phyloP scores from a whole-genome alignment of 2,113 vertebrate genomes.

The Gnathochromis pfefferi region DNA sequence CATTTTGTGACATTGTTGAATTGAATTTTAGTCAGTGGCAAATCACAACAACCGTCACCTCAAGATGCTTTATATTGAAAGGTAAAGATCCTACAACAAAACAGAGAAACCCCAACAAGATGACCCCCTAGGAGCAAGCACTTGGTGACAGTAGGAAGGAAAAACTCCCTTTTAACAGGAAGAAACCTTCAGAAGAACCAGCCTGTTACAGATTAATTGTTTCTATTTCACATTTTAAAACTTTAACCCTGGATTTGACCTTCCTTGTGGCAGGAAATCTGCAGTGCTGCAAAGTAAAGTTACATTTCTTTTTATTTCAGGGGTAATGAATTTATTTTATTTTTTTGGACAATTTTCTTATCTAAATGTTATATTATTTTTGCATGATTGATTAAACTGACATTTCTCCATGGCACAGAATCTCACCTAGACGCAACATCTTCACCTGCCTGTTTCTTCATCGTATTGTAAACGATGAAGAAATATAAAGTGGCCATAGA shows the following conservation, averaged over 20 bases:
- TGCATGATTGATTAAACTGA: background rate
- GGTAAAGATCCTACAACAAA: background rate
- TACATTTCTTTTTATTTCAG: background rate
- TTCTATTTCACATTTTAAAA: background rate
- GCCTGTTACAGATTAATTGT: background rate
- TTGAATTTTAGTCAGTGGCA: background rate
- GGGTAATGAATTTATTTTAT: background rate
- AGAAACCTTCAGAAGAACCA: background rate
- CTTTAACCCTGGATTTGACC: background rate
- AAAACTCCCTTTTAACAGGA: background rate
- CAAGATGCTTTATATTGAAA: background rate
- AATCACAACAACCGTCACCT: background rate
- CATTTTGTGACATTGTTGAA: background rate
- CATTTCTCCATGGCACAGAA: background rate
- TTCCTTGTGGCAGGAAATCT: background rate
- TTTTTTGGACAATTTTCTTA: background rate
- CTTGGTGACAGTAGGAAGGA: background rate
- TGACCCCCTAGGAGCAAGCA: background rate
- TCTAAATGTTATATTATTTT: background rate
- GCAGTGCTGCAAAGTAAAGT: background rate
- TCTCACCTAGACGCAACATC: background rate
- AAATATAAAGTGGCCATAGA: background rate
- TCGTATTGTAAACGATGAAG: background rate
- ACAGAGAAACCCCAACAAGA: background rate
- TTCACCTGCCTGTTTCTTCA: background rate